Evolutionary conservation across 64 coral and sea anemone genomes (phyloP), one percentile per base, ranked within the genome.

Genomic region (Dendrophyllia cribrosa): DNA sequence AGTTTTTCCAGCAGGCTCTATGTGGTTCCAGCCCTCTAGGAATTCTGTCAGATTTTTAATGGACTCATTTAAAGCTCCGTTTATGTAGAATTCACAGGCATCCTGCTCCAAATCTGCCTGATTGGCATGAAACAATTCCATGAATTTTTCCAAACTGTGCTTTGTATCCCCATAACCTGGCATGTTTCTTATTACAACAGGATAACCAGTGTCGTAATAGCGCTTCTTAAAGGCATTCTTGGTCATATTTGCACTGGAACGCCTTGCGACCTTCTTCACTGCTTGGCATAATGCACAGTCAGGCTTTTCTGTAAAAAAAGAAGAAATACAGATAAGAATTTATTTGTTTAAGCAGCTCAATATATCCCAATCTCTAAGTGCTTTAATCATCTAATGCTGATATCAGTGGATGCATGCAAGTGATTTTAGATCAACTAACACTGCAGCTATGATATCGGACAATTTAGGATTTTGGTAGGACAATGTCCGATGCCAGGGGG

Each of bases 261-360:
- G 49, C 16, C 15, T 88, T n/a, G 88, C 52, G 24, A 97, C 83
- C 20, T 88, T 73, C 10, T 70, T 60, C 9, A 87, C 76, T 13
- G 88, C 56, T 25, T 85, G 55, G 75, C 95, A 97, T 12, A 97
- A 49, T 16, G 43, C 88, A 93, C 95, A 97, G 34, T 97, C 95
- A 60, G 88, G 88, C n/a, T 77, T 71, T 21, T 87, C 95, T 97
- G 66, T 14, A 93, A 59, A 82, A 55, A 46, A 10, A 52, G 15
- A 15, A 7, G 51, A 59, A 13, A 22, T 1, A n/a, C n/a, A 23
- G 16, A 78, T 78, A 19, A 9, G 49, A 50, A 50, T 26, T 23
- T 6, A 65, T 34, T 34, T 34, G 34, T 34, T 34, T 1, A 9
- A 56, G 53, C 53, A 56, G 53, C 7, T 34, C 2, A 34, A 34